These are phyloP conservation scores for Cyclargus thomasi DNA, from an alignment of 1,140 invertebrate genomes.

Conservation along the genomic window DNA sequence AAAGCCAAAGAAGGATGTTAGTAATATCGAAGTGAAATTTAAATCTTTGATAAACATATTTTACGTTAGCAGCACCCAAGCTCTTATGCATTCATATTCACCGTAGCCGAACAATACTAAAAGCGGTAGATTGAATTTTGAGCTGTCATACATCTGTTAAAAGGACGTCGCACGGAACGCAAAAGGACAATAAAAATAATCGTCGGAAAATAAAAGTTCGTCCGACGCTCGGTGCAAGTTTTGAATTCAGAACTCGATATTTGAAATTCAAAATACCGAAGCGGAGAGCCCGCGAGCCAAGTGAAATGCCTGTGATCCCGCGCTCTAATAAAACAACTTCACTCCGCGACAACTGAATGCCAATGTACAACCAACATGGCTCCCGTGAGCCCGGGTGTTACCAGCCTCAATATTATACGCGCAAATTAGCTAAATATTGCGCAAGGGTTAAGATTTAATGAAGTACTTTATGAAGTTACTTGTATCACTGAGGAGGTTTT, in stretches of 20 bases:
- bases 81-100: no score
- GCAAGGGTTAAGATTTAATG: background rate
- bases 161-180: background rate
- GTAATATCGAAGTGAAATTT: no score
- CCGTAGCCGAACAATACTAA: background rate
- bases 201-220: constrained; percentile 26
- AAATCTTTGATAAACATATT: no score
- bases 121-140: constrained; percentile 1
- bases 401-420: background rate
- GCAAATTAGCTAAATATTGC: background rate
- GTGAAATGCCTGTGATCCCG: constrained; percentile 48
- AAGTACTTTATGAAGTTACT: constrained; percentile 6
- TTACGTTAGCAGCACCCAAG: no score
- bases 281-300: constrained; percentile 30
- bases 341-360: constrained; percentile 46
- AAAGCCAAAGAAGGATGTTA: no score
- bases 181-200: constrained; percentile 32
- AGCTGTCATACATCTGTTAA: background rate
- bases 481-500: background rate
- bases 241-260: constrained; percentile 65
- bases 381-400: constrained; percentile 6
- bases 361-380: constrained; percentile 44
- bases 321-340: constrained; percentile 52
- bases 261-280: constrained; percentile 66
- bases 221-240: constrained; percentile 48